Percentiles rank a stretch among this genome's conserved stretches.
phyloP scores from a whole-genome alignment of 2,888 invertebrate species.

The Sinohyriopsis cumingii region DNA sequence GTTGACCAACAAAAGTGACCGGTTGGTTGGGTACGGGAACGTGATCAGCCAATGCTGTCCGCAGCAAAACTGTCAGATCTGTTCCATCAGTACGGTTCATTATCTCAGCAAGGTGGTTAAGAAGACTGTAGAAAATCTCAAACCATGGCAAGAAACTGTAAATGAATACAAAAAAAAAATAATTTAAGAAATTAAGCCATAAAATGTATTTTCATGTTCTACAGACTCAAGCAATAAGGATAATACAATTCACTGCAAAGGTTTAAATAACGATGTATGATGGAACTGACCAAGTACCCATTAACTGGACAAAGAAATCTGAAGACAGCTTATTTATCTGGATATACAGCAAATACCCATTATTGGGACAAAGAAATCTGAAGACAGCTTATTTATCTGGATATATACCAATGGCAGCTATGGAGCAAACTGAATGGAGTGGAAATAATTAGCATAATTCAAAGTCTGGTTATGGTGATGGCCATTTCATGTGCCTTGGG shows the following conservation, averaged over 20 bases:
- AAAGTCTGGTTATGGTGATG: no score
- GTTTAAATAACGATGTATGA: no score
- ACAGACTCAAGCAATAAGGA: background rate
- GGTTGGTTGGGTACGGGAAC: slow-evolving; percentile 74
- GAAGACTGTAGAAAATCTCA: slow-evolving; percentile 91
- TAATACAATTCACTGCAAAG: background rate
- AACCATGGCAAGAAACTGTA: slow-evolving; percentile 96
- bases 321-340: background rate
- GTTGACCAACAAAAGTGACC: slow-evolving; percentile 57
- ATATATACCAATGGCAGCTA: background rate
- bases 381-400: background rate
- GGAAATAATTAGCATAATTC: no score
- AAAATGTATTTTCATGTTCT: background rate
- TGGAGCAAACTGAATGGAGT: no score
- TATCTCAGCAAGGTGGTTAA: slow-evolving; percentile 87
- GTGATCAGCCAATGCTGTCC: slow-evolving; percentile 79
- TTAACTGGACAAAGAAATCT: background rate
- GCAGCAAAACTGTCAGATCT: slow-evolving; percentile 75
- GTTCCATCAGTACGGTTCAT: slow-evolving; percentile 73
- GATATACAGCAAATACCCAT: background rate
- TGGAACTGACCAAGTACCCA: no score
- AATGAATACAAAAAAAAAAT: slow-evolving; percentile 4
- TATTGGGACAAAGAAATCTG: background rate
- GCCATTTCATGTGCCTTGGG: no score
- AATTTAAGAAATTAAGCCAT: background rate